These are phyloP conservation scores for Pomacea canaliculata DNA, from an alignment of 2,888 invertebrate species.

Conservation along the genomic window DNA sequence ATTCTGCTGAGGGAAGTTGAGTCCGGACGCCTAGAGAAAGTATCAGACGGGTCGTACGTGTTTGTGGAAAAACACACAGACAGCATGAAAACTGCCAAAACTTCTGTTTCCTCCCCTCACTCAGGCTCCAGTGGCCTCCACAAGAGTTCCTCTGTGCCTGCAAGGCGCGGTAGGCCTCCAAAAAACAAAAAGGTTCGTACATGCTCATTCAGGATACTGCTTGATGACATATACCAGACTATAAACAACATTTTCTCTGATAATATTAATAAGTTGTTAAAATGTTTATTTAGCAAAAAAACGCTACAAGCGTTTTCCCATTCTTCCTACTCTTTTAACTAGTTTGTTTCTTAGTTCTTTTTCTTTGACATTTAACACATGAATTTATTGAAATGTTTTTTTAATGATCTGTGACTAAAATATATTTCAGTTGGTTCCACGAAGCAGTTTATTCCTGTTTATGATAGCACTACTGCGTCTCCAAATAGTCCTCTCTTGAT, in stretches of 20 bases:
- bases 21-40: slow-evolving; percentile 78
- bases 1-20: slow-evolving; percentile 80
- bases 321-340: too few relatives aligned
- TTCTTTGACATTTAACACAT: too few relatives aligned
- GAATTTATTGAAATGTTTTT: too few relatives aligned
- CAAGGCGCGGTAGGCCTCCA: slow-evolving; percentile 50
- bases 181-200: slow-evolving; percentile 55
- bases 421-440: too few relatives aligned
- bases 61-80: slow-evolving; percentile 62
- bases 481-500: too few relatives aligned
- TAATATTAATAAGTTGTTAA: too few relatives aligned
- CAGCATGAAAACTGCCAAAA: slow-evolving; percentile 72
- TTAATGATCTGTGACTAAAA: too few relatives aligned
- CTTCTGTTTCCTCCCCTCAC: slow-evolving; percentile 73
- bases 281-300: too few relatives aligned
- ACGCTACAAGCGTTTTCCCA: too few relatives aligned
- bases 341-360: too few relatives aligned
- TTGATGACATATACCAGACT: not conserved
- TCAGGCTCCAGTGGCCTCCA: not conserved
- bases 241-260: not conserved
- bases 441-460: too few relatives aligned
- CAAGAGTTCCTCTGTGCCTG: slow-evolving; percentile 21
- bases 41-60: slow-evolving; percentile 56
- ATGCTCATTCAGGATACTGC: not conserved
- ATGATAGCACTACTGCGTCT: too few relatives aligned